phyloP scores from a whole-genome alignment of 2,888 invertebrate genomes.

The Didymodactylos carnosus region DNA sequence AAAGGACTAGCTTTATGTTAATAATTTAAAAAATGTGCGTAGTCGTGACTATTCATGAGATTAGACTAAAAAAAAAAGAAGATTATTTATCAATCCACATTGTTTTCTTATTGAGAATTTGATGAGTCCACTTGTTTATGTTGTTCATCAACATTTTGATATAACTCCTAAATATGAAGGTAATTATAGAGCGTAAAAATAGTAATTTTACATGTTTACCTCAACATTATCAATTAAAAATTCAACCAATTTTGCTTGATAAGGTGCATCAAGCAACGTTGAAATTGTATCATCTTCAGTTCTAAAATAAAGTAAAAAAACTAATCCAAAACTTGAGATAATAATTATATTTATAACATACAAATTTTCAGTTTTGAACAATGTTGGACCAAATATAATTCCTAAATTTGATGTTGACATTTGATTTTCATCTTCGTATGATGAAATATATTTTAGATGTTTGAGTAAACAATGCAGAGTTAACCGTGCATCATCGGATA shows the following conservation, averaged over 20 bases:
- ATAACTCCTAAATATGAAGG: no score
- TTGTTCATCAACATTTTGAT: no score
- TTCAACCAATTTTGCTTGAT: background rate
- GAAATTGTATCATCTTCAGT: background rate
- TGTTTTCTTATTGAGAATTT: no score
- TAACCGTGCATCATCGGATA: background rate
- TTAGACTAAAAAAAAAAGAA: no score
- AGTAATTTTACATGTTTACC: background rate
- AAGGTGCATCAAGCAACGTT: background rate
- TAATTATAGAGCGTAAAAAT: no score
- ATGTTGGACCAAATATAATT: slow-evolving; percentile 44
- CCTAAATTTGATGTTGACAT: slow-evolving; percentile 44
- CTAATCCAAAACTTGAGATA: no score
- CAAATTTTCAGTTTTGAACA: slow-evolving; percentile 35
- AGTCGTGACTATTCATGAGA: no score
- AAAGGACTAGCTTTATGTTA: no score
- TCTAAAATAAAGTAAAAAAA: background rate
- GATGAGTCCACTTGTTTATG: no score
- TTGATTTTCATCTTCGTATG: slow-evolving; percentile 31
- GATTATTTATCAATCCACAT: no score
- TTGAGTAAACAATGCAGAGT: background rate
- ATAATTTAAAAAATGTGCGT: no score
- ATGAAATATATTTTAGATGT: slow-evolving; percentile 4
- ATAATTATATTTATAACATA: background rate
- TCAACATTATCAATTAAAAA: background rate